These are phyloP conservation scores for Sebastes reedi DNA, from an alignment of 2,797 vertebrate species.

Conservation along the genomic window DNA sequence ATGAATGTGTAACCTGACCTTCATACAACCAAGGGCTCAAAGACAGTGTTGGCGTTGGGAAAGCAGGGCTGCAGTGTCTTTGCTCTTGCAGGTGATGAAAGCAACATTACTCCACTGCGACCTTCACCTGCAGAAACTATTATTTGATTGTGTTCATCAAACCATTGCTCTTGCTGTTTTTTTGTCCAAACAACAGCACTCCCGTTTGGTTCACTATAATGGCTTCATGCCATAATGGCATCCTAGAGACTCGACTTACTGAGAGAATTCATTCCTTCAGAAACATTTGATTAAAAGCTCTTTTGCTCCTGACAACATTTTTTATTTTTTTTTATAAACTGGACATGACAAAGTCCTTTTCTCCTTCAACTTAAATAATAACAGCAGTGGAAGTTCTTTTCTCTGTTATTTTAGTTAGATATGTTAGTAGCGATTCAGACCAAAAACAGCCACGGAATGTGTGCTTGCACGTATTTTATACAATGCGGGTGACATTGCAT, in stretches of 20 bases:
- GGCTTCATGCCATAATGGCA: background rate
- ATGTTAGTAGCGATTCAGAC: background rate
- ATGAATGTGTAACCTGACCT: slow-evolving; percentile 28
- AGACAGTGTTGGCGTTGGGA: background rate
- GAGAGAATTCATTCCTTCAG: background rate
- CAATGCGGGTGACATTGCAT: background rate
- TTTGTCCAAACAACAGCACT: background rate
- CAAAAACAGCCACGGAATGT: background rate
- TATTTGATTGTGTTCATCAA: slow-evolving; percentile 26
- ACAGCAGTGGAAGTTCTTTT: background rate
- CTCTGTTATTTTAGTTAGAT: background rate
- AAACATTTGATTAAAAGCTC: slow-evolving; percentile 4
- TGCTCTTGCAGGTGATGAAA: slow-evolving; percentile 12
- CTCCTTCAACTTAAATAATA: background rate
- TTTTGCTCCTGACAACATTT: background rate
- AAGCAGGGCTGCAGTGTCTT: background rate
- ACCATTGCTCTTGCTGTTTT: background rate
- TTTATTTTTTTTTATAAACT: background rate
- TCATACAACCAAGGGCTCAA: slow-evolving; percentile 22
- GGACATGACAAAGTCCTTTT: background rate
- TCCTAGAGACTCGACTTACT: background rate
- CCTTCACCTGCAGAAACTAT: slow-evolving; percentile 1
- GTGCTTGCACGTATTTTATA: background rate
- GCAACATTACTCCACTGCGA: background rate
- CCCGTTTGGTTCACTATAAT: background rate